A percentile compares a stretch with the other conserved stretches of the same genome.
Conservation (phyloP, 2,113 vertebrate species). For the Rhinoderma darwinii region DNA sequence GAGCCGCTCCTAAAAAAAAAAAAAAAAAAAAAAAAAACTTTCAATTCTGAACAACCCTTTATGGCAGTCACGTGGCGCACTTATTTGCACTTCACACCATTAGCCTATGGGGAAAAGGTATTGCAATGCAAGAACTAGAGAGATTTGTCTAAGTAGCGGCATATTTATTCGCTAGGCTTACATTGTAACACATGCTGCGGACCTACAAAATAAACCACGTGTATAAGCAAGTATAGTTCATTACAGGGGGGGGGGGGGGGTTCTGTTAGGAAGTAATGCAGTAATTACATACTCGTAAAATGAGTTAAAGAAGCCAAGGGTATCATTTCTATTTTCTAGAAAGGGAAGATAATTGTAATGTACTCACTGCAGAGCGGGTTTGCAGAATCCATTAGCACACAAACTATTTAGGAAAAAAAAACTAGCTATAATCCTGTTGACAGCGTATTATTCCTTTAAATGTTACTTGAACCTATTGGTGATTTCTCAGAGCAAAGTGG, state of each 20-base stretch:
- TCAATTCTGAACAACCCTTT: not conserved
- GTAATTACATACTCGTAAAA: not conserved
- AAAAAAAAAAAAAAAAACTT: too few species aligned
- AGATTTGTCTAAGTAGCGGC: too few species aligned
- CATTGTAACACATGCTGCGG: too few species aligned
- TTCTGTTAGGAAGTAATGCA: not conserved
- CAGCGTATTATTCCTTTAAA: conserved; percentile 33
- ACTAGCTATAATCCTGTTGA: not conserved
- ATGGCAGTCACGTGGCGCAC: too few species aligned
- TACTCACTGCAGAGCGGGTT: conserved; percentile 21
- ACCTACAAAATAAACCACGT: too few species aligned
- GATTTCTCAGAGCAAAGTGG: conserved; percentile 18
- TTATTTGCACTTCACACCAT: too few species aligned
- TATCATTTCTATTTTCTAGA: not conserved
- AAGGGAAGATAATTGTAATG: not conserved
- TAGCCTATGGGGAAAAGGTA: too few species aligned
- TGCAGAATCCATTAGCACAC: conserved; percentile 19
- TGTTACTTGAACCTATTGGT: not conserved
- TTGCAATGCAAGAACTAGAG: too few species aligned
- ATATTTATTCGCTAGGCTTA: too few species aligned
- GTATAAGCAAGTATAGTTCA: too few species aligned
- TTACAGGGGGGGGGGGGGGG: too few species aligned
- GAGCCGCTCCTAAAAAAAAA: too few species aligned
- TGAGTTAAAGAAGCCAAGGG: not conserved
- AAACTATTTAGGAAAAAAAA: not conserved